Conservation (phyloP, 2,888 invertebrate species). For the Palloptera scutellata region DNA sequence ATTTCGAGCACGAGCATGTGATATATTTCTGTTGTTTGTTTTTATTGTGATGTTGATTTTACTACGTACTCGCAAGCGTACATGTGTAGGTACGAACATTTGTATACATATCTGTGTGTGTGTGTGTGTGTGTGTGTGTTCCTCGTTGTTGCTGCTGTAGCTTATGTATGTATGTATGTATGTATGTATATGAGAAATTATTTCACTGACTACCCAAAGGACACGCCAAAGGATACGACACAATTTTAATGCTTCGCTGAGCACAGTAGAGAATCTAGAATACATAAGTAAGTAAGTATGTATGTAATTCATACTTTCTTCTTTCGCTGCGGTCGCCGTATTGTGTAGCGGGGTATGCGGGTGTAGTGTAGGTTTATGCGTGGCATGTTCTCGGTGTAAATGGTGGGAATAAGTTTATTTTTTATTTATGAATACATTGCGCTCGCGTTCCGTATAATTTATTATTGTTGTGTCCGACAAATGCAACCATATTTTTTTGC, state of each 20-base stretch:
- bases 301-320: constrained; percentile 21
- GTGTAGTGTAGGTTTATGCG: constrained; percentile 5
- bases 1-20: not conserved
- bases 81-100: too few species aligned
- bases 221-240: constrained; percentile 42
- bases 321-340: constrained; percentile 7
- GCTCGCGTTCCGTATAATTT: constrained; percentile 49
- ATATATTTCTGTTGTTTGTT: constrained; percentile 45
- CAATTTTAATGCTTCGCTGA: constrained; percentile 51
- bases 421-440: constrained; percentile 28
- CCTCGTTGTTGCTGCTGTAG: too few species aligned
- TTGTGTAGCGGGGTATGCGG: not conserved
- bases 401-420: constrained; percentile 4
- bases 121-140: too few species aligned
- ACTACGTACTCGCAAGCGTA: constrained; percentile 28
- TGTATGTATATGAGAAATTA: constrained; percentile 54
- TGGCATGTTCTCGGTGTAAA: constrained; percentile 24
- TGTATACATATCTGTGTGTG: too few species aligned
- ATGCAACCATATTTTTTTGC: constrained; percentile 48
- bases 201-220: constrained; percentile 53
- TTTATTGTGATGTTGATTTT: constrained; percentile 49
- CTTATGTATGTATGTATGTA: not conserved
- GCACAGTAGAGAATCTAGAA: constrained; percentile 29
- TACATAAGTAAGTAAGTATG: too few species aligned
- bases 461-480: constrained; percentile 43